Percentiles rank a stretch among this genome's conserved stretches.
Evolutionary conservation across 2,113 vertebrate genomes (phyloP).

Genomic region (Gambusia holbrooki): DNA sequence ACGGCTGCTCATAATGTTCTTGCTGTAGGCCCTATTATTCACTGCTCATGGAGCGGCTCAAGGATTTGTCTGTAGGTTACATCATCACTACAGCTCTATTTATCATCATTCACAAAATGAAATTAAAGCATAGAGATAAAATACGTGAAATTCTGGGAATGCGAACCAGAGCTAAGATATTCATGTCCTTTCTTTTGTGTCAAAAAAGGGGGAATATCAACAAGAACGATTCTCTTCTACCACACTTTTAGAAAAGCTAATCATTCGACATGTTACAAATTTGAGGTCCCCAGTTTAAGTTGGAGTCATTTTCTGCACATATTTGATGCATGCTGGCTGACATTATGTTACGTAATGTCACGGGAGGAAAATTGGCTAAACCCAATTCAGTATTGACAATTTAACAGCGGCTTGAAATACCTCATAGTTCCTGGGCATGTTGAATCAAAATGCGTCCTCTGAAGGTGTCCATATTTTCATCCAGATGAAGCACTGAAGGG

Average conservation of each 20-base stretch:
- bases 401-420: conserved; percentile 52
- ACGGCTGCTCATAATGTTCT: conserved; percentile 46
- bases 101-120: conserved; percentile 28
- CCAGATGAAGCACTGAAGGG: conserved; percentile 61
- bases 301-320: too few relatives aligned
- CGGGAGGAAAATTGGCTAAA: not conserved
- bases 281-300: too few relatives aligned
- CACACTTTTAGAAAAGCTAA: too few relatives aligned
- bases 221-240: not conserved
- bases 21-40: conserved; percentile 59
- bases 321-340: too few relatives aligned
- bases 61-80: conserved; percentile 44
- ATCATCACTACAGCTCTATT: conserved; percentile 38
- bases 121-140: conserved; percentile 2
- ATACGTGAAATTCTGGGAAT: conserved; percentile 3
- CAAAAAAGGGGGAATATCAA: too few relatives aligned
- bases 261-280: too few relatives aligned
- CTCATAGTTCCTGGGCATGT: conserved; percentile 85
- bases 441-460: conserved; percentile 73
- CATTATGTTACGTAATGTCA: not conserved
- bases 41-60: conserved; percentile 47
- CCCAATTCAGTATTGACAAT: not conserved
- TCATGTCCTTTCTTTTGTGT: too few relatives aligned
- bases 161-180: too few relatives aligned
- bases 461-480: conserved; percentile 80